phyloP scores from a whole-genome alignment of 1,140 invertebrate genomes.

The Battus philenor region DNA sequence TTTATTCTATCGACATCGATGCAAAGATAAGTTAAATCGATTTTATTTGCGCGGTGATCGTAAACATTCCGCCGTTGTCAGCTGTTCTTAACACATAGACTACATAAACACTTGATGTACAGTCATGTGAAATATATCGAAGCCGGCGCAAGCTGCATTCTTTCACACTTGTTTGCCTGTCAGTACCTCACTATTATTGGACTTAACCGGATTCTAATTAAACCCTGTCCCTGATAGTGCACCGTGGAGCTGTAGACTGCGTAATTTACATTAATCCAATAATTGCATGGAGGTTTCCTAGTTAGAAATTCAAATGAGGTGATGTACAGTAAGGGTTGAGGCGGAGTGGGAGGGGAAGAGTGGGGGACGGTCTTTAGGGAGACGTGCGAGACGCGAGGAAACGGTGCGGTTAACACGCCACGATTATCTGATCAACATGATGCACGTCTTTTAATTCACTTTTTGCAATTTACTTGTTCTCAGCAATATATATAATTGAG shows the following conservation, averaged over 20 bases:
- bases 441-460: constrained; percentile 10
- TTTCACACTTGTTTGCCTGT: constrained; percentile 18
- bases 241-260: constrained; percentile 82
- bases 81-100: no score
- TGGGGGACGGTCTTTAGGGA: constrained; percentile 47
- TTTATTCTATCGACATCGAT: no score
- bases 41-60: no score
- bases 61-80: no score
- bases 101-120: no score
- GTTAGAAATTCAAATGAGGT: constrained; percentile 95
- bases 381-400: constrained; percentile 41
- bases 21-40: no score
- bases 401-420: constrained; percentile 48
- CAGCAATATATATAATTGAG: not conserved
- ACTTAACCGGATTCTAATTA: constrained; percentile 74
- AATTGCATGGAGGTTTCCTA: constrained; percentile 93
- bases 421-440: constrained; percentile 41
- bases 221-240: constrained; percentile 74
- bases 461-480: constrained; percentile 4
- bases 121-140: no score
- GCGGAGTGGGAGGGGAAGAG: constrained; percentile 34
- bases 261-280: constrained; percentile 96
- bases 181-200: constrained; percentile 53
- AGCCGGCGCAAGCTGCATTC: not conserved
- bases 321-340: constrained; percentile 75